phyloP scores from a whole-genome alignment of 2,888 invertebrate genomes.

The Muscina levida region DNA sequence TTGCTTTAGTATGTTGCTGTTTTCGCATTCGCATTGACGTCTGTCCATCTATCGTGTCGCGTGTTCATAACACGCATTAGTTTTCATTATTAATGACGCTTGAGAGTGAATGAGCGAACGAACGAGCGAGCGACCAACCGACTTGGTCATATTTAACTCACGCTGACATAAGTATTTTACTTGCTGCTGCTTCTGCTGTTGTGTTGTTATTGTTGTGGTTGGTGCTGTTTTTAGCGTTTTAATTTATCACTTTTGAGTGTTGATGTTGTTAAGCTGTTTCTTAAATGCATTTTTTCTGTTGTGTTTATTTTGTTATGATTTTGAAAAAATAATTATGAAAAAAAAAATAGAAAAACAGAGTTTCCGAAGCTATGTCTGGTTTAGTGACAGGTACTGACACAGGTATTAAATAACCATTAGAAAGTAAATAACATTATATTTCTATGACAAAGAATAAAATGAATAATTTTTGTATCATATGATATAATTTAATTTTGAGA shows the following conservation, averaged over 20 bases:
- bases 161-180: not conserved
- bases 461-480: no score
- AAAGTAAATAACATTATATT: no score
- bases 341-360: slow-evolving; percentile 2
- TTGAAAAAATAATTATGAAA: no score
- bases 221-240: slow-evolving; percentile 17
- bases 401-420: no score
- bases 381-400: no score
- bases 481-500: no score
- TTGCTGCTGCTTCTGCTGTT: slow-evolving; percentile 8
- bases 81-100: slow-evolving; percentile 30
- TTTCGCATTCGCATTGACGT: no score
- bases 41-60: slow-evolving; percentile 20
- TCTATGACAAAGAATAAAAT: no score
- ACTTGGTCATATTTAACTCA: slow-evolving; percentile 4
- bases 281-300: not conserved
- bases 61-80: slow-evolving; percentile 33
- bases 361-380: not conserved
- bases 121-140: no score
- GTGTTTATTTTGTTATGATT: slow-evolving; percentile 5
- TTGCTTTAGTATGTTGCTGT: no score
- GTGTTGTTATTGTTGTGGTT: not conserved
- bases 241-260: slow-evolving; percentile 29
- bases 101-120: slow-evolving; percentile 26
- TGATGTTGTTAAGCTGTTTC: slow-evolving; percentile 33